phyloP scores from a whole-genome alignment of 2,797 vertebrate genomes.

The Channa striata region DNA sequence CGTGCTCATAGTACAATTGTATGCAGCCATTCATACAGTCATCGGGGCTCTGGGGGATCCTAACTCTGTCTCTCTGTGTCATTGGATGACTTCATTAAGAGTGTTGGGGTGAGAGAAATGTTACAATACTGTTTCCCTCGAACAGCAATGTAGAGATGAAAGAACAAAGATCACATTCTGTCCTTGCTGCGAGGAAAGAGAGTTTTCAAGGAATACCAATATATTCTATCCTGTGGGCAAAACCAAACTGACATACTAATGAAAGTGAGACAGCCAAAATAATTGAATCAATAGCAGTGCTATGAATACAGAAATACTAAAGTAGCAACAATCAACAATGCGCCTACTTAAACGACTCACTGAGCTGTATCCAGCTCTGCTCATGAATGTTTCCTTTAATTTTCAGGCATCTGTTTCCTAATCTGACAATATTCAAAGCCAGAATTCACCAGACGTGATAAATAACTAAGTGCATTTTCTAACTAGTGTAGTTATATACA shows the following conservation, averaged over 20 bases:
- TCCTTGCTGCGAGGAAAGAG: conserved; percentile 25
- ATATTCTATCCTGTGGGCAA: conserved; percentile 4
- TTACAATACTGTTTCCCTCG: conserved; percentile 43
- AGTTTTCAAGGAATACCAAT: conserved; percentile 19
- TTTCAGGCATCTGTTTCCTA: neutral
- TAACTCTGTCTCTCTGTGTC: conserved; percentile 42
- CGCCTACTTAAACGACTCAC: neutral
- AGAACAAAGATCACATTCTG: conserved; percentile 29
- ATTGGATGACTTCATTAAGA: conserved; percentile 60
- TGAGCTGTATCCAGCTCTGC: neutral
- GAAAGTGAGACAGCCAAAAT: conserved; percentile 3
- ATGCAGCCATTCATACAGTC: conserved; percentile 53
- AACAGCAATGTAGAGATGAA: conserved; percentile 35
- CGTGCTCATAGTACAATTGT: conserved; percentile 24
- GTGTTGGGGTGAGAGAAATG: conserved; percentile 30
- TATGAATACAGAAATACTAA: conserved; percentile 6
- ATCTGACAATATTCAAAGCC: conserved; percentile 14
- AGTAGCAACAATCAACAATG: conserved; percentile 8
- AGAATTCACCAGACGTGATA: neutral
- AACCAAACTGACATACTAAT: neutral
- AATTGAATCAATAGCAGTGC: neutral
- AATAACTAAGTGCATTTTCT: no score
- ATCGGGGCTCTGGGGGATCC: conserved; percentile 42
- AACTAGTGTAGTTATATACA: no score
- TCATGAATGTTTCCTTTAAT: conserved; percentile 22